phyloP scores from a whole-genome alignment of 2,797 vertebrate genomes.

The Melanotaenia trifasciata region DNA sequence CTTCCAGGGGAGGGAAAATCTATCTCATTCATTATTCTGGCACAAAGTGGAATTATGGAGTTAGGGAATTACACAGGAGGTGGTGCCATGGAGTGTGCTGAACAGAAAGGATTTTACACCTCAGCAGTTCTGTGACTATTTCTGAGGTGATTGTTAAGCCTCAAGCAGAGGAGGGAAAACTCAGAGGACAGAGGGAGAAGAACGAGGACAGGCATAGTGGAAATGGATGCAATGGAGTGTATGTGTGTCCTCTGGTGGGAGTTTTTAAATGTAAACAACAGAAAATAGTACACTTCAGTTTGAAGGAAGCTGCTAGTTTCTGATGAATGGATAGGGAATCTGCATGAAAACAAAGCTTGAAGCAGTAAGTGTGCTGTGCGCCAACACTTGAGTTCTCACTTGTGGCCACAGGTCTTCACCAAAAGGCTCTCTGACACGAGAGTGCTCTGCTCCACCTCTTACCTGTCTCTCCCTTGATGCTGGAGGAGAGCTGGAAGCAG shows the following conservation, averaged over 20 bases:
- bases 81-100: slow-evolving; percentile 77
- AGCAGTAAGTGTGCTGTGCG: slow-evolving; percentile 72
- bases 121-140: slow-evolving; percentile 90
- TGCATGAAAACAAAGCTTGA: slow-evolving; percentile 92
- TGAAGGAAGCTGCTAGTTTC: slow-evolving; percentile 41
- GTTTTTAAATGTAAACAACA: slow-evolving; percentile 53
- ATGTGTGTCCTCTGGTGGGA: slow-evolving; percentile 22
- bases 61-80: slow-evolving; percentile 81
- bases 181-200: slow-evolving; percentile 43
- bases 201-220: slow-evolving; percentile 28
- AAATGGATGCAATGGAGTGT: slow-evolving; percentile 26
- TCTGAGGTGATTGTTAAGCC: slow-evolving; percentile 84
- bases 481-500: slow-evolving; percentile 73
- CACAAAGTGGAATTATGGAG: slow-evolving; percentile 85
- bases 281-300: slow-evolving; percentile 47
- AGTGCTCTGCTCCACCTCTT: slow-evolving; percentile 87
- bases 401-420: slow-evolving; percentile 80
- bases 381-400: slow-evolving; percentile 61
- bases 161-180: slow-evolving; percentile 31
- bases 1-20: slow-evolving; percentile 66
- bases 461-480: slow-evolving; percentile 84
- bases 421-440: slow-evolving; percentile 92
- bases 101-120: slow-evolving; percentile 93
- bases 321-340: slow-evolving; percentile 88
- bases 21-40: slow-evolving; percentile 90